Base-by-base conservation (phyloP, 2,797 vertebrate species). In the Protonibea diacanthus region DNA sequence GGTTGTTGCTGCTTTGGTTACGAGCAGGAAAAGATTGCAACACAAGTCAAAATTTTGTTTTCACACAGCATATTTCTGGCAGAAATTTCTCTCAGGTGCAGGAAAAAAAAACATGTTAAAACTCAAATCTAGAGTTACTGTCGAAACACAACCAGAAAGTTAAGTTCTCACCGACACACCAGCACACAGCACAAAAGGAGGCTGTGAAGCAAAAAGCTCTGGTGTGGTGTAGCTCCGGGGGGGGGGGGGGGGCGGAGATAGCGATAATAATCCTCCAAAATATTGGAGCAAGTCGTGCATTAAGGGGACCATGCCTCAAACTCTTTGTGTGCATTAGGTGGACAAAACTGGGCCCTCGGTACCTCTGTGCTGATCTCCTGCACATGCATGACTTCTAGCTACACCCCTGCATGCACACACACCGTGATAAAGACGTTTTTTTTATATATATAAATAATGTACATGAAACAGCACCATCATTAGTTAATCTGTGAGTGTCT, bases 281-380 rank as follows among this genome's bases (percentile, higher is more conserved):
- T 25, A 53, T 1, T 2, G 27, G 12, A 21, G 67, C 20, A 59
- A 6, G 49, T 18, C 33, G 2, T 55, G 15, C 12, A 29, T 44
- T 14, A 44, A 27, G 11, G 4, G 52, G 9, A 58, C 9, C 17
- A 27, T 23, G 53, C 6, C 3, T 51, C n/a, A 49, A 25, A 29
- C 23, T 51, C 33, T 45, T 33, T n/a, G 15, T 29, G 45, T 62
- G 66, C 27, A 47, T 44, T 60, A 45, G 0, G 12, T 42, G 67
- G 14, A 23, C 6, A 21, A 25, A 67, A 18, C 1, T 12, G 45
- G 23, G n/a, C 27, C 70, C 14, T 29, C 29, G 29, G 29, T 29
- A 29, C 29, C 29, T 29, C 17, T 33, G 0, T 45, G 15, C 49
- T 56, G 25, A 49, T 60, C 71, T 73, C 58, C 58, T 83, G 60